Percentiles rank a stretch among this genome's conserved stretches.
Conservation (phyloP, 2,113 vertebrate species). For the Setophaga coronata region DNA sequence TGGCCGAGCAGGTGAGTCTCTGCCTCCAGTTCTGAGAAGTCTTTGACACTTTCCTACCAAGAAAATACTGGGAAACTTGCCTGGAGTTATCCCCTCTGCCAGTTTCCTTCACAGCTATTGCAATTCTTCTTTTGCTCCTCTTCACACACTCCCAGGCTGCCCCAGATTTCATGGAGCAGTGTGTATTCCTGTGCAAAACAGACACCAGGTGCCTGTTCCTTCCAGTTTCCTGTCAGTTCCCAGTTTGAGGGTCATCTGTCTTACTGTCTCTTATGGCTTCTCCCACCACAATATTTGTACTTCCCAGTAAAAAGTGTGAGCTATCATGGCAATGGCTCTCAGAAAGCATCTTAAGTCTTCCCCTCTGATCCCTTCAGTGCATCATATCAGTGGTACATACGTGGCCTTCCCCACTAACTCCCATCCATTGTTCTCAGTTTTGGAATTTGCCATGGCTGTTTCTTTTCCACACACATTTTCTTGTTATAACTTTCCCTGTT, state of each 20-base stretch:
- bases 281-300: background rate
- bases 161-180: background rate
- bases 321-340: background rate
- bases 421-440: background rate
- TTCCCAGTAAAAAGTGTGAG: background rate
- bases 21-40: background rate
- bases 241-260: background rate
- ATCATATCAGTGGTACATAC: background rate
- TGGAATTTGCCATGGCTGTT: background rate
- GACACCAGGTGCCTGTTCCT: fast-evolving
- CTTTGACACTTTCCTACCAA: background rate
- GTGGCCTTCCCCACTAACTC: background rate
- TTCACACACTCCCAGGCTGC: background rate
- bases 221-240: background rate
- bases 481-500: background rate
- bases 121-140: background rate
- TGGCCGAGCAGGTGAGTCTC: slow-evolving; percentile 10
- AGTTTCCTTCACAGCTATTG: background rate
- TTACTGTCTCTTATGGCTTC: background rate
- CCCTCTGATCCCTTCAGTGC: background rate
- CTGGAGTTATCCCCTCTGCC: background rate
- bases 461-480: background rate
- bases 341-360: background rate
- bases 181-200: background rate
- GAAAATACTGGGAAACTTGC: background rate